Evolutionary conservation across 2,888 invertebrate species (phyloP), one percentile per base, ranked within the genome.

Genomic region (Alcis repandata): DNA sequence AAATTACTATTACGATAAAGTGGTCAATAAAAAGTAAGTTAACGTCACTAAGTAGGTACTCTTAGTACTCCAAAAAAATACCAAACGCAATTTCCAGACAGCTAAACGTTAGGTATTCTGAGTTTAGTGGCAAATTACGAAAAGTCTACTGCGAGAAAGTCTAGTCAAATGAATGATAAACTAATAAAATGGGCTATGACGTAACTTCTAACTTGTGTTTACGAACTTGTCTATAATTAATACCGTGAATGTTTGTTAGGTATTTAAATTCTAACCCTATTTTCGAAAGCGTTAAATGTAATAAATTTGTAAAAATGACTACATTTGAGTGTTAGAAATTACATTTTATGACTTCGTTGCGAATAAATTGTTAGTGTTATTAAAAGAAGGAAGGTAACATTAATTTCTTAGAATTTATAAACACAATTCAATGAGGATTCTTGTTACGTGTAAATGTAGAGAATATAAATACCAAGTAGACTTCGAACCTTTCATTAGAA

Each of bases 1-100:
- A 36, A 51, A 19, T 51, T 51, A 51, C 49, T 33, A 10, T 11
- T 33, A 19, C 22, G n/a, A 38, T 51, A 20, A 38, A 51, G 20
- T 51, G 51, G 36, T 20, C n/a, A 38, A 51, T 51, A 36, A 36
- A 51, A 51, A 51, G 13, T 19, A 51, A 51, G 19, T 51, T 51
- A 51, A 10, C 36, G 51, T 38, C 20, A 51, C 19, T 36, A 51
- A 51, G 36, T 36, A 36, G 13, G 11, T 22, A 27, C 51, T 51
- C 36, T 7, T 38, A 2, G 11, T 22, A 27, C 51, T 51, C 36
- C 13, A 36, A 2, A 11, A 33, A 51, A 51, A 51, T 51, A 36
- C 33, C 7, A 36, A 51, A 51, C 51, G 36, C 36, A 51, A 51
- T 51, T 51, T 51, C 20, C 7, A 33, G 51, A 48, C 8, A 20